phyloP scores from a whole-genome alignment of 1,140 invertebrate genomes.

The Elymnias hypermnestra region DNA sequence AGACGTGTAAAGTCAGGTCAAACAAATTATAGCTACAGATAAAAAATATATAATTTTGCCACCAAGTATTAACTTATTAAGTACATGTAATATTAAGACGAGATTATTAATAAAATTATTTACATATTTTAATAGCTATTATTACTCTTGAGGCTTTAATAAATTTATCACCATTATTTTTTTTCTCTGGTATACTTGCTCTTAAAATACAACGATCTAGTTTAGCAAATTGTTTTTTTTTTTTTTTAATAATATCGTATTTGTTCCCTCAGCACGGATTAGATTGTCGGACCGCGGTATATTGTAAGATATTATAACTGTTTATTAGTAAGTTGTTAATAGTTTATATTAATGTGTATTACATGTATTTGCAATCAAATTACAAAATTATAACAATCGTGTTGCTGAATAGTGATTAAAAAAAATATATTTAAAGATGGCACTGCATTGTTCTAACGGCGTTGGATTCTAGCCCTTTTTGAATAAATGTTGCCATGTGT shows the following conservation, averaged over 20 bases:
- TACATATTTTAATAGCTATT: no score
- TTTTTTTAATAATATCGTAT: slow-evolving; percentile 6
- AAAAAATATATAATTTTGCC: no score
- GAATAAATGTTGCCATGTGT: slow-evolving; percentile 40
- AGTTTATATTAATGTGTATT: slow-evolving; percentile 61
- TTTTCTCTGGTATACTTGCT: background rate
- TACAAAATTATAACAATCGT: slow-evolving; percentile 55
- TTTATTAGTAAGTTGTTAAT: slow-evolving; percentile 72
- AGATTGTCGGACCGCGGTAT: slow-evolving; percentile 32
- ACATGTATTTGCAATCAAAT: slow-evolving; percentile 55
- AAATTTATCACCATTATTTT: no score
- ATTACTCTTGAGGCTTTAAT: no score
- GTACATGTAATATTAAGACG: no score
- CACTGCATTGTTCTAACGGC: no score
- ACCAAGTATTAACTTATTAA: no score
- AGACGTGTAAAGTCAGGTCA: no score
- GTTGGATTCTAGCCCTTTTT: no score
- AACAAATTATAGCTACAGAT: no score
- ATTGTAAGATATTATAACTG: slow-evolving; percentile 65
- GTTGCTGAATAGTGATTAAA: slow-evolving; percentile 27
- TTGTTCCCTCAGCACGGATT: background rate
- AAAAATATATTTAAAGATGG: no score
- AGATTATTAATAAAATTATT: no score
- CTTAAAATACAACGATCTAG: slow-evolving; percentile 18
- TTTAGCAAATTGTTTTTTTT: slow-evolving; percentile 13